phyloP scores from a whole-genome alignment of 1,140 invertebrate species.

The Sogatella furcifera region DNA sequence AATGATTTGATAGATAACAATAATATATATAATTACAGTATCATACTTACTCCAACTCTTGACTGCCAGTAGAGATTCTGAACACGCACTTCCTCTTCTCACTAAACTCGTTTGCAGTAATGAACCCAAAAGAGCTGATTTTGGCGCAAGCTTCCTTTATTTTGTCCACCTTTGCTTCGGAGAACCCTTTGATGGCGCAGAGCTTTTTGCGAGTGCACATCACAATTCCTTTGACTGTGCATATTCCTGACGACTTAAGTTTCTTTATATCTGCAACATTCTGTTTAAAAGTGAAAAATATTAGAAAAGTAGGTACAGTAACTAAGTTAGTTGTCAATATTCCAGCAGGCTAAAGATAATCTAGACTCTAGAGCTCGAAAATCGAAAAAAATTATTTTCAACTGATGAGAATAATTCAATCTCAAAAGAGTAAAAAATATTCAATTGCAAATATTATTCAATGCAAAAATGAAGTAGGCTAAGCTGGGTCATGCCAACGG shows the following conservation, averaged over 20 bases:
- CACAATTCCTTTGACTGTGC: slow-evolving; percentile 68
- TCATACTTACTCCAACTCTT: slow-evolving; percentile 53
- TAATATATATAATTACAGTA: background rate
- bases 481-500: no score
- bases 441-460: no score
- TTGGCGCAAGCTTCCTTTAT: slow-evolving; percentile 65
- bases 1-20: no score
- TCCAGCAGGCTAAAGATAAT: no score
- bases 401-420: no score
- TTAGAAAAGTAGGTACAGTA: no score
- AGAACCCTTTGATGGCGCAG: slow-evolving; percentile 63
- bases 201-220: slow-evolving; percentile 70
- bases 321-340: no score
- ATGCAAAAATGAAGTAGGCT: no score
- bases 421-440: no score
- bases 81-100: slow-evolving; percentile 61
- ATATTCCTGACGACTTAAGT: slow-evolving; percentile 63
- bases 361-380: no score
- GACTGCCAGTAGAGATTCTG: slow-evolving; percentile 59
- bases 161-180: slow-evolving; percentile 69
- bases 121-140: slow-evolving; percentile 46
- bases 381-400: no score
- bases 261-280: slow-evolving; percentile 56
- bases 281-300: slow-evolving; percentile 10
- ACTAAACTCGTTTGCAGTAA: slow-evolving; percentile 63